Conservation (phyloP, 2,888 invertebrate species). For the Acrobasis consociella region DNA sequence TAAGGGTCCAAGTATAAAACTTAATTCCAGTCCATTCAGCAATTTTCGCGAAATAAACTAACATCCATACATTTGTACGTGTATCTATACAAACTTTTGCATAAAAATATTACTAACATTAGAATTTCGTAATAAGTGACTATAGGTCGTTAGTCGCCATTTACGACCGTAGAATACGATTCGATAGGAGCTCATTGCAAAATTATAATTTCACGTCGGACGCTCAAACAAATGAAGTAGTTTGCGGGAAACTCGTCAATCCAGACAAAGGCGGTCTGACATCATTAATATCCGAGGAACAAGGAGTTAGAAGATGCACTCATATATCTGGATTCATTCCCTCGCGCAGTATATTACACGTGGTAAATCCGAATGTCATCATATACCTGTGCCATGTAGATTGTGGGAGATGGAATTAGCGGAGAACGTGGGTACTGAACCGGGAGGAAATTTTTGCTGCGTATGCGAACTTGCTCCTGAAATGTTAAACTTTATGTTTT, state of each 20-base stretch:
- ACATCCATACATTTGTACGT: too few species aligned
- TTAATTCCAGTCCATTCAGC: too few species aligned
- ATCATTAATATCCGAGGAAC: constrained; percentile 56
- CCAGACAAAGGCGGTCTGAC: constrained; percentile 53
- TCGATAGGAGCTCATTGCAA: constrained; percentile 6
- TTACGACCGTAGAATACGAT: too few species aligned
- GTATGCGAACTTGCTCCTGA: constrained; percentile 38
- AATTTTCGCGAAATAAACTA: too few species aligned
- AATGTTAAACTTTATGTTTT: neutral
- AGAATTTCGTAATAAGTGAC: too few species aligned
- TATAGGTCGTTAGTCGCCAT: too few species aligned
- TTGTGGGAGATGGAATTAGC: constrained; percentile 55
- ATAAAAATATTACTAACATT: too few species aligned
- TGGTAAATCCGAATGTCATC: constrained; percentile 60
- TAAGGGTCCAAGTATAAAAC: too few species aligned
- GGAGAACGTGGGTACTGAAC: constrained; percentile 57
- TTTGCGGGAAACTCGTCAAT: constrained; percentile 51
- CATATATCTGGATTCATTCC: constrained; percentile 64
- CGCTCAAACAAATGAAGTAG: constrained; percentile 45
- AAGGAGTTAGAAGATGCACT: constrained; percentile 54
- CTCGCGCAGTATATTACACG: constrained; percentile 55
- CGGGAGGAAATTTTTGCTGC: constrained; percentile 49
- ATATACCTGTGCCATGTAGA: constrained; percentile 62
- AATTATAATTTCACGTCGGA: constrained; percentile 26
- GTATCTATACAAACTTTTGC: too few species aligned